A percentile compares a stretch with the other conserved stretches of the same genome.
Evolutionary conservation across 2,797 vertebrate genomes (phyloP).

Genomic region (Limnodromus scolopaceus): DNA sequence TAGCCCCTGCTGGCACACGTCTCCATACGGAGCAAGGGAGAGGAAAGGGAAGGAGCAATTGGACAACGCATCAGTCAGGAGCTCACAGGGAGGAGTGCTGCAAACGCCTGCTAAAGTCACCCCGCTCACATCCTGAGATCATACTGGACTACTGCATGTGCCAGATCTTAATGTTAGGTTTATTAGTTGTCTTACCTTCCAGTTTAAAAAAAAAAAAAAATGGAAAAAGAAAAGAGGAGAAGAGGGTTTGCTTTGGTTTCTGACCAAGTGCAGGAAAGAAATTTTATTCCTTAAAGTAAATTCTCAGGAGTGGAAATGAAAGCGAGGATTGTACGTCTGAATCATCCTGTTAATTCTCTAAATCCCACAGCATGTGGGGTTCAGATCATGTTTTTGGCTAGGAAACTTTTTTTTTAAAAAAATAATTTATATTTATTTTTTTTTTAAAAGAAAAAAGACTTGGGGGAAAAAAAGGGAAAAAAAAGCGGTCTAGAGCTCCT

Average conservation of each 20-base stretch:
- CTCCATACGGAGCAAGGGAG: not conserved
- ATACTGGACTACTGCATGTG: not conserved
- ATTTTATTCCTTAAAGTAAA: constrained; percentile 33
- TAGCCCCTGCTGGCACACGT: not conserved
- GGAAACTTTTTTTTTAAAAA: not conserved
- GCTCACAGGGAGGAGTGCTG: not conserved
- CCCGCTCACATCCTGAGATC: not conserved
- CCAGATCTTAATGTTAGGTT: not conserved
- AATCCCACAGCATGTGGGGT: constrained; percentile 9
- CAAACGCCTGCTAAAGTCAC: not conserved
- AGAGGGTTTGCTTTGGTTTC: not conserved
- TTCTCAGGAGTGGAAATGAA: constrained; percentile 19
- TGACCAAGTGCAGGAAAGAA: not conserved
- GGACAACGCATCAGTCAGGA: fast-evolving
- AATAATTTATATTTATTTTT: not conserved
- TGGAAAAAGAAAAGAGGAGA: not conserved
- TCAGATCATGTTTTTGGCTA: not conserved
- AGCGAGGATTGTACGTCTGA: not conserved
- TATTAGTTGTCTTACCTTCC: not conserved
- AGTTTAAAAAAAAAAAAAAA: not conserved
- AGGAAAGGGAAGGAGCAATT: not conserved
- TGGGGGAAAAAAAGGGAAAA: too few species aligned
- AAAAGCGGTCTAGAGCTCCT: not conserved
- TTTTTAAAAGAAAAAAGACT: not conserved
- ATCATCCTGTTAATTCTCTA: constrained; percentile 34